Base-by-base conservation (phyloP, 2,113 vertebrate species). In the Rhombomys opimus region DNA sequence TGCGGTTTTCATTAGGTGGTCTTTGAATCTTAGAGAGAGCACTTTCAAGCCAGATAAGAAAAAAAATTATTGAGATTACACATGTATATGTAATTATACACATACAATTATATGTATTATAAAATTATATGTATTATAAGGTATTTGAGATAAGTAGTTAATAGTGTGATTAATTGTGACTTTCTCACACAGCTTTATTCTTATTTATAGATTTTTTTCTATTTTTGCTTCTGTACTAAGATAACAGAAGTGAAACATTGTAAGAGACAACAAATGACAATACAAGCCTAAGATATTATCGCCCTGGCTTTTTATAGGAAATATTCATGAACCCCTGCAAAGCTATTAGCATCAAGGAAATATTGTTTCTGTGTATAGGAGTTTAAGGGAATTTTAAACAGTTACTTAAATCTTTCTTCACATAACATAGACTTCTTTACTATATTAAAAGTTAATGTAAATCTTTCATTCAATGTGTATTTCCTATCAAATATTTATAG, bases 281-380 rank as follows among this genome's bases (percentile, higher is more conserved):
- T 50, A 6, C 77, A 93, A 88, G 27, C 17, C 7, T 61, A 63
- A 92, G 94, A 68, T 85, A 93, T 5, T 78, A 30, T 95, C 93
- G 5, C 13, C 57, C n/a, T 86, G 23, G 4, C 0, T 30, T 32
- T 92, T 93, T 61, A 70, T 1, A 76, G 5, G 75, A 95, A 87
- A 59, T 75, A 0, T 30, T 94, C 68, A 8, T 6, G 59, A 91
- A 46, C 73, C 52, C 14, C 90, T 87, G 2, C 25, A 59, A 68
- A 94, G 67, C 2, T 67, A 30, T 7, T 77, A 23, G 14, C 14
- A 70, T 27, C 7, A 38, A 81, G 25, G 65, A 93, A 90, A 38
- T 27, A 80, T 5, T 68, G 84, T 2, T 92, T 75, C 87, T 54
- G 41, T 2, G 46, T 72, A 59, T 52, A 27, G 80, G 17, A 81